These are phyloP conservation scores for Camptogramma bilineatum DNA, from an alignment of 2,888 invertebrate species.

Conservation along the genomic window DNA sequence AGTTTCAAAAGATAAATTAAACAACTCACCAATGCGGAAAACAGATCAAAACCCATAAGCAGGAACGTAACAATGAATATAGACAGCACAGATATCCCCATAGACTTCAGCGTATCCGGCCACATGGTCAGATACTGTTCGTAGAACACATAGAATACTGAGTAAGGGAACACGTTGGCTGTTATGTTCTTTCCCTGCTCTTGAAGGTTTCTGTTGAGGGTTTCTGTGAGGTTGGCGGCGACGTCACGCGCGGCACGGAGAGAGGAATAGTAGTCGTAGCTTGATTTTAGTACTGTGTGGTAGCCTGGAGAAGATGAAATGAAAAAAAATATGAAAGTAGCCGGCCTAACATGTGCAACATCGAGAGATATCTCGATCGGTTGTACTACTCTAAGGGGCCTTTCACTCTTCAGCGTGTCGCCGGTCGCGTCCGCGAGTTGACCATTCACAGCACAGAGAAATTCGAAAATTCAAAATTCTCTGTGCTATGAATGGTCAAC, in stretches of 20 bases:
- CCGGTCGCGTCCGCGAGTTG: too few species aligned
- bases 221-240: conserved; percentile 92
- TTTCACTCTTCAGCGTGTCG: too few species aligned
- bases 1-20: background rate
- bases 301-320: conserved; percentile 81
- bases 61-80: conserved; percentile 97
- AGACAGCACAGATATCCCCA: conserved; percentile 95
- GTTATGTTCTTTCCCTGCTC: conserved; percentile 71
- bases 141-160: conserved; percentile 99
- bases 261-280: conserved; percentile 95
- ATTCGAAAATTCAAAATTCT: too few species aligned
- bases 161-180: conserved; percentile 94
- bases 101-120: conserved; percentile 94
- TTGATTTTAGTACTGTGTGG: conserved; percentile 96
- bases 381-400: too few species aligned
- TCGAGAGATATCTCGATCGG: too few species aligned
- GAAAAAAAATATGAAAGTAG: too few species aligned
- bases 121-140: conserved; percentile 99
- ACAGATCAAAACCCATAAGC: conserved; percentile 96
- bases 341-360: too few species aligned
- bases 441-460: too few species aligned
- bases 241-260: conserved; percentile 92
- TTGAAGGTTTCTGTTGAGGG: conserved; percentile 87
- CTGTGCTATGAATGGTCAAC: too few species aligned
- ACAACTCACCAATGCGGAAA: conserved; percentile 55